Base-by-base conservation (phyloP, 2,797 vertebrate species). In the Sparus aurata region DNA sequence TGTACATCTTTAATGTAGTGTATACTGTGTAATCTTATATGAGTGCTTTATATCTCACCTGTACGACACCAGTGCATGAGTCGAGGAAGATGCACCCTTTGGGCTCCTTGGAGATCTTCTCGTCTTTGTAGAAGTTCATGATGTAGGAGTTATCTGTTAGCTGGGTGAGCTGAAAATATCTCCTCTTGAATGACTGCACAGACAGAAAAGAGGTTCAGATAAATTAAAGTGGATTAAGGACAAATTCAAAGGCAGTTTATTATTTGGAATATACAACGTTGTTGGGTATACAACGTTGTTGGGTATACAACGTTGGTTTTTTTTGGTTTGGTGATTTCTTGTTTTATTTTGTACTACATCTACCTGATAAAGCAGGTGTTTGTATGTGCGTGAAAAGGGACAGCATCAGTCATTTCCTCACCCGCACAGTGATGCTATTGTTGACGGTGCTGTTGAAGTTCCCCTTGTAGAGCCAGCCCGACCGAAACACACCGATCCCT, bases 101-200 rank as follows among this genome's bases (percentile, higher is more conserved):
- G 25, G 98, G 98, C 72, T 99, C 98, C 93, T 99, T 99, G 12
- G 98, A 99, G 87, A 99, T 99, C 93, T 99, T 99, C 89, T 99
- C 98, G 82, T 99, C 98, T 94, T 99, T 99, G 93, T 99, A 99
- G 91, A 99, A 99, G 91, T 99, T 99, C 98, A 99, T 99, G 93
- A 99, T 99, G 83, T 99, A 99, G 0, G 98, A 99, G 86, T 96
- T 99, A 90, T 99, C 98, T 0, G 98, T 97, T 84, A 99, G 17
- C 92, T 99, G 98, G 0, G 98, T 99, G 88, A 99, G 93, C 94
- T 99, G 98, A 85, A 99, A 99, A 90, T 96, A 99, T 66, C 98
- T 96, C 80, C 98, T 97, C 90, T 99, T 99, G 93, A 99, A 99
- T 0, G 98, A 99, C 98, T 99, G 91, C 57, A 87, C 12, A 63